Evolutionary conservation across 37 sponge, comb jelly and placozoan species (phyloP), one percentile per base, ranked within the genome.

Genomic region (Eunapius fragilis): DNA sequence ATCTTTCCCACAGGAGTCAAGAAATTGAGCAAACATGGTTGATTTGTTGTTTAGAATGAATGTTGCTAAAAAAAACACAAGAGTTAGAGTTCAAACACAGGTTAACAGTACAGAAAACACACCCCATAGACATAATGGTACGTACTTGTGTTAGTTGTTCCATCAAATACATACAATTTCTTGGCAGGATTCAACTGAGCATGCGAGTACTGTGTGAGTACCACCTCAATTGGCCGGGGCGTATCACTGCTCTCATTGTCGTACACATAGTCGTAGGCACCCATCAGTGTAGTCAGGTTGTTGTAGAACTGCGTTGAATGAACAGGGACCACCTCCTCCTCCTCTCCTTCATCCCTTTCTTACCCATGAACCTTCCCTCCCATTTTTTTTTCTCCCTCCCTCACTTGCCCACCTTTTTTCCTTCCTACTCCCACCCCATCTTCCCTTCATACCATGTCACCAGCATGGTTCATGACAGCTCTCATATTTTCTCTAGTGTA

Each of bases 211-310:
- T 89, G 90, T 25, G 25, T 67, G 31, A 89, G 81, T 2, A 25
- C 27, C 41, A 80, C 38, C 17, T n/a, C 27, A 24, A 89, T 14
- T 6, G 90, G 90, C 25, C 19, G 33, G 48, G 71, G 68, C 22
- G 58, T 17, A 11, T 23, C 48, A 22, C 72, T 79, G 28, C 67
- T 74, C 0, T 84, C 75, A 72, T 89, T 70, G 23, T 67, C 58
- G 58, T 58, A 58, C 58, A 58, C 69, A 10, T 68, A 76, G 38
- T 78, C 90, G 80, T 85, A 89, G 13, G 85, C 84, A 69, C 90
- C 90, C n/a, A 89, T 74, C 6, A 58, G 17, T 19, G 17, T 2
- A 11, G 58, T 17, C 22, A 58, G 14, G 58, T 58, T 58, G 14
- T 58, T 12, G 22, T 58, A 58, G 58, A 58, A 58, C 58, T 58